Conservation (phyloP, 2,888 invertebrate genomes). For the Scrobipalpa costella region DNA sequence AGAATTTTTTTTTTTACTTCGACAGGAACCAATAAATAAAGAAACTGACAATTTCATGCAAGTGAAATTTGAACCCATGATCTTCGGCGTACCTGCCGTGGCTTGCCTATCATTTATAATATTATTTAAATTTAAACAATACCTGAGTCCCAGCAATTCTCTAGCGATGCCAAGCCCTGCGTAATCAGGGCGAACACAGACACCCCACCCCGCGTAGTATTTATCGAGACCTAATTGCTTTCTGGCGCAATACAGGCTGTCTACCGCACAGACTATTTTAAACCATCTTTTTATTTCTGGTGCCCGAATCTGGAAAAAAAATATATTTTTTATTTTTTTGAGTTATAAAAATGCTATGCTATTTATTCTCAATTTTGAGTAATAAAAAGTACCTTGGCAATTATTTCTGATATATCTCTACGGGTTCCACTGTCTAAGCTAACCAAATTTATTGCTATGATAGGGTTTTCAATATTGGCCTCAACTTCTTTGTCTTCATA, state of each 20-base stretch:
- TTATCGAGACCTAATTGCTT: not conserved
- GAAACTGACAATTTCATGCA: no score
- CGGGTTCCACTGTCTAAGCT: not conserved
- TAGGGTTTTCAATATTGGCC: not conserved
- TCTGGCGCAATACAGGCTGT: not conserved
- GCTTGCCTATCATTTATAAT: no score
- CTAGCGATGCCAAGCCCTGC: conserved; percentile 41
- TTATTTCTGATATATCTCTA: not conserved
- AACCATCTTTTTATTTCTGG: not conserved
- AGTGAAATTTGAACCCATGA: no score
- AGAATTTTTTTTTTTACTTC: no score
- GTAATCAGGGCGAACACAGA: conserved; percentile 39
- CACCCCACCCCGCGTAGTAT: not conserved
- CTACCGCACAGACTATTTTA: not conserved
- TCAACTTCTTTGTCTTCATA: not conserved
- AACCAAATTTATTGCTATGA: not conserved
- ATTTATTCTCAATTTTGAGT: not conserved
- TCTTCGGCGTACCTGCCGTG: no score
- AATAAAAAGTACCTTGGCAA: not conserved
- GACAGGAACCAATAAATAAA: no score
- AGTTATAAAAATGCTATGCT: no score
- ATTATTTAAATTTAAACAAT: no score
- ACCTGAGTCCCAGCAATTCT: conserved; percentile 42
- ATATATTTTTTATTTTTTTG: not conserved
- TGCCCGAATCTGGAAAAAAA: not conserved